These are phyloP conservation scores for Drosophila mauritiana DNA, from an alignment of 1,140 invertebrate species.

Conservation along the genomic window DNA sequence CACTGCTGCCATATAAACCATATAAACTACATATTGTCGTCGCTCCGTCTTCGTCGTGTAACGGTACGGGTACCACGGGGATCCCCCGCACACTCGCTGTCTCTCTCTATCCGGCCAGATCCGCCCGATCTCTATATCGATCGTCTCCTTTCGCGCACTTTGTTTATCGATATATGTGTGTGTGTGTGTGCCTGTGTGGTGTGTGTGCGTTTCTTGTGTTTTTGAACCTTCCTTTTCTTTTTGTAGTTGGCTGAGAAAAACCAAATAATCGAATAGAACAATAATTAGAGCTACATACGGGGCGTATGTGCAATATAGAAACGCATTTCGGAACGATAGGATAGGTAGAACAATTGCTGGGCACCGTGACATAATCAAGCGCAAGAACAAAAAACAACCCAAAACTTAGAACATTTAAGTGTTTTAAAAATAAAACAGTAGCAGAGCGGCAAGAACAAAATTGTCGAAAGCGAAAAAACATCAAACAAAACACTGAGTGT, in stretches of 20 bases:
- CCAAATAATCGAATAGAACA: constrained; percentile 30
- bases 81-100: constrained; percentile 9
- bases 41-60: constrained; percentile 55
- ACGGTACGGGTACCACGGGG: constrained; percentile 51
- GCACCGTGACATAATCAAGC: constrained; percentile 70
- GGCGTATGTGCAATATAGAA: constrained; percentile 28
- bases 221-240: constrained; percentile 22
- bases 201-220: constrained; percentile 42
- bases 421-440: constrained; percentile 78
- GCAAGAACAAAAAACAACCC: constrained; percentile 26
- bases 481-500: constrained; percentile 57
- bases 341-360: constrained; percentile 51
- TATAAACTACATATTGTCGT: constrained; percentile 34
- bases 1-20: constrained; percentile 35
- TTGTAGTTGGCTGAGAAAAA: constrained; percentile 38
- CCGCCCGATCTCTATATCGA: constrained; percentile 13
- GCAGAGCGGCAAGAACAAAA: constrained; percentile 30
- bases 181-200: constrained; percentile 15
- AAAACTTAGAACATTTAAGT: constrained; percentile 67
- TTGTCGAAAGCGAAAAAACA: constrained; percentile 51
- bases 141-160: constrained; percentile 61
- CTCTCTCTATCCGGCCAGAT: constrained; percentile 3
- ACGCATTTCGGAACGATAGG: constrained; percentile 23
- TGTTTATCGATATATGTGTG: constrained; percentile 58
- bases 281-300: constrained; percentile 33